Percentiles rank a stretch among this genome's conserved stretches.
These are phyloP conservation scores for Brachyistius frenatus DNA, from an alignment of 2,113 vertebrate species.

Conservation along the genomic window DNA sequence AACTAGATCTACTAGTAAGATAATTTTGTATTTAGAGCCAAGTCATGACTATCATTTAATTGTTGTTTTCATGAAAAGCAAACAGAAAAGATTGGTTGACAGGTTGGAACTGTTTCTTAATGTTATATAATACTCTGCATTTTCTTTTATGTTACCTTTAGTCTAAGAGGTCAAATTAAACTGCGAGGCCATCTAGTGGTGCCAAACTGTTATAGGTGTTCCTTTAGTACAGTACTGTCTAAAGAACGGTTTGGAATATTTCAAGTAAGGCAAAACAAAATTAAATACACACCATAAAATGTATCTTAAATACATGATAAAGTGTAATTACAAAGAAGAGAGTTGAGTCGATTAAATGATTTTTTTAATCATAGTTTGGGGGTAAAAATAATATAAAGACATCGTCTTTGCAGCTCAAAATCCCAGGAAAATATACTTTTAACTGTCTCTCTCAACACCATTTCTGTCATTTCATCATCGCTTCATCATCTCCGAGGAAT, in stretches of 20 bases:
- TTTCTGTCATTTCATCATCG: neutral
- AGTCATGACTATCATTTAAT: neutral
- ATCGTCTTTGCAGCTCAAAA: neutral
- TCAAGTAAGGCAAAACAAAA: neutral
- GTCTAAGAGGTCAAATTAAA: neutral
- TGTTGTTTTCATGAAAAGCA: constrained; percentile 5
- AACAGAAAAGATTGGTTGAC: neutral
- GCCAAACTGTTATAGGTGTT: neutral
- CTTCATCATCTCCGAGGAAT: neutral
- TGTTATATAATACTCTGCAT: neutral
- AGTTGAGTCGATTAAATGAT: neutral
- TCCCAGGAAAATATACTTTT: neutral
- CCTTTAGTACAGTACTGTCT: neutral
- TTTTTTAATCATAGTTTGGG: neutral
- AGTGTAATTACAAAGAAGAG: neutral
- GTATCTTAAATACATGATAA: neutral
- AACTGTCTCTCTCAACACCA: neutral
- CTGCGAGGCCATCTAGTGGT: constrained; percentile 66
- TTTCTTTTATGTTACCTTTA: too few species aligned
- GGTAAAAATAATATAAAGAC: neutral
- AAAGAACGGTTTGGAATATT: neutral
- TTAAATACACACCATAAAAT: neutral
- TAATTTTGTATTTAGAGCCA: too few species aligned
- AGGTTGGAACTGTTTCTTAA: neutral
- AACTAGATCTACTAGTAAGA: too few species aligned